Evolutionary conservation across 2,113 vertebrate genomes (phyloP).

Genomic region (Poecile atricapillus): DNA sequence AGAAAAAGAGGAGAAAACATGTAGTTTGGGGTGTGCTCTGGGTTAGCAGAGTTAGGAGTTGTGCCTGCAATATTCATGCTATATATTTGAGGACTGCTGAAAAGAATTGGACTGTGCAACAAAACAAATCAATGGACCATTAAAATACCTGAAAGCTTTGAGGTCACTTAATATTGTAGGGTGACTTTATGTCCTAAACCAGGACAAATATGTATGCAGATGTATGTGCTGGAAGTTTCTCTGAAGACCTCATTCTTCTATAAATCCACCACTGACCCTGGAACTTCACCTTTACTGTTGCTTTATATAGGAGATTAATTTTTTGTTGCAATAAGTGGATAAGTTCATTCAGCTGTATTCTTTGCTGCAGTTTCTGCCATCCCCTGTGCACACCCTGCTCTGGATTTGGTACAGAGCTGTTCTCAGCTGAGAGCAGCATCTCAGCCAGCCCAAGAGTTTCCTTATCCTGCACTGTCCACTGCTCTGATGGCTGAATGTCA

Average conservation of each 20-base stretch:
- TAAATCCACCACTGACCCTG: not conserved
- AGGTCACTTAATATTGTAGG: not conserved
- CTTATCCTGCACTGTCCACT: rapidly evolving
- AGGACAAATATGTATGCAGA: not conserved
- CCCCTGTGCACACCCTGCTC: not conserved
- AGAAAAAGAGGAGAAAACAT: not conserved
- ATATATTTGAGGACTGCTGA: not conserved
- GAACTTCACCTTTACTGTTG: not conserved
- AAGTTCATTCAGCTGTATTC: not conserved
- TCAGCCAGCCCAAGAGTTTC: not conserved
- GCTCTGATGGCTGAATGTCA: rapidly evolving
- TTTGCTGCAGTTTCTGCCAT: not conserved
- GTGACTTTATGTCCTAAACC: not conserved
- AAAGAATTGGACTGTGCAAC: not conserved
- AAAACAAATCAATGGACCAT: not conserved
- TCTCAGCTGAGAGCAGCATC: not conserved
- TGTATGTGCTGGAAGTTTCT: not conserved
- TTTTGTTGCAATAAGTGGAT: not conserved
- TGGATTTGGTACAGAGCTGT: not conserved
- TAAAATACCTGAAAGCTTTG: not conserved
- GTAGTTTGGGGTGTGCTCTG: not conserved
- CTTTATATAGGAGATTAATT: not conserved
- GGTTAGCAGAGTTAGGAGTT: not conserved
- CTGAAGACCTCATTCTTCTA: not conserved
- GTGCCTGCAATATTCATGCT: not conserved